Conservation (phyloP, 2,888 invertebrate species). For the Aphidius colemani region DNA sequence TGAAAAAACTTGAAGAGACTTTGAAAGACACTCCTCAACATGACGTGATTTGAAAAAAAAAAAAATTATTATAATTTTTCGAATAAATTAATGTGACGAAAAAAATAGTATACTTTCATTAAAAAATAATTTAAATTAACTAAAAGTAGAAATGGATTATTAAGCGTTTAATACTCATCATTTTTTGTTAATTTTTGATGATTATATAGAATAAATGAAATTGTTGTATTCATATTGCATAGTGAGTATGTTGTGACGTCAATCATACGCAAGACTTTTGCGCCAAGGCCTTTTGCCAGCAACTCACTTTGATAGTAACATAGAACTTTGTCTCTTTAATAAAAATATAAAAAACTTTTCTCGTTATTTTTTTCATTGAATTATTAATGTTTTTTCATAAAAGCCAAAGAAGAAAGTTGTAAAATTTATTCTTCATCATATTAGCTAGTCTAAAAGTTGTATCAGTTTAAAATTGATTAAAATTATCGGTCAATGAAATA, state of each 20-base stretch:
- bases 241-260: constrained; percentile 9
- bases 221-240: constrained; percentile 9
- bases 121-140: neutral
- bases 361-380: constrained; percentile 12
- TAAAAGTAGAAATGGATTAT: neutral
- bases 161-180: neutral
- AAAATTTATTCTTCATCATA: too few relatives aligned
- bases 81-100: too few relatives aligned
- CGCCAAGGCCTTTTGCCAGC: neutral
- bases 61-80: too few relatives aligned
- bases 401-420: neutral
- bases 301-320: neutral
- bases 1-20: too few relatives aligned
- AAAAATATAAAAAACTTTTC: neutral
- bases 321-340: neutral
- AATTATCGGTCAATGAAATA: neutral
- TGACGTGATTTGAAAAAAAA: too few relatives aligned
- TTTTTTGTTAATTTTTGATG: constrained; percentile 8
- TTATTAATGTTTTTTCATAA: neutral
- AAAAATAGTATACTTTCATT: too few relatives aligned
- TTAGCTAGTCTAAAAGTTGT: neutral
- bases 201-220: constrained; percentile 11
- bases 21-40: too few relatives aligned
- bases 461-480: neutral
- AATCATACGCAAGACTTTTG: constrained; percentile 17